These are phyloP conservation scores for Oligia strigilis DNA, from an alignment of 2,888 invertebrate species.

Conservation along the genomic window DNA sequence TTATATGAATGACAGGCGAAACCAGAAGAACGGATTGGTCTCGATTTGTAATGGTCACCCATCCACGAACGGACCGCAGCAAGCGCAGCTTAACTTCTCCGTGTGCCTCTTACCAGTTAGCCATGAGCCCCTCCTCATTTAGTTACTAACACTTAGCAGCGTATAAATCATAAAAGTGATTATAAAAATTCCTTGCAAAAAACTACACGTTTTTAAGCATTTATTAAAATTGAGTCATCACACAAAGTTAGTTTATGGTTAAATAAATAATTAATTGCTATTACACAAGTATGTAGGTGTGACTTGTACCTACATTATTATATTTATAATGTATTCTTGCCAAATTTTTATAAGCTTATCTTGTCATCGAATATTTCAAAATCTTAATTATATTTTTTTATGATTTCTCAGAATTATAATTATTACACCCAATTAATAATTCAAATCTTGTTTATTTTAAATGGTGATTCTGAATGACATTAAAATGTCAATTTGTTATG, in stretches of 20 bases:
- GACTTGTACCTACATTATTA: slow-evolving; percentile 12
- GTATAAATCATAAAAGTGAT: slow-evolving; percentile 47
- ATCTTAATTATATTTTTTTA: slow-evolving; percentile 59
- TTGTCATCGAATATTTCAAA: slow-evolving; percentile 63
- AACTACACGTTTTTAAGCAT: slow-evolving; percentile 5
- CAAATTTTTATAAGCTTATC: slow-evolving; percentile 59
- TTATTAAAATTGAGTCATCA: slow-evolving; percentile 50
- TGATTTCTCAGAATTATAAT: slow-evolving; percentile 60
- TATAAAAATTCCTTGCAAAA: slow-evolving; percentile 29
- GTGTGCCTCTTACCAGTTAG: background rate
- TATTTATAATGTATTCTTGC: slow-evolving; percentile 48
- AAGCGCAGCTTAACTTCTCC: background rate
- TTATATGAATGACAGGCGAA: background rate
- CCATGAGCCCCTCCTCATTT: background rate
- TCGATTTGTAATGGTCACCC: background rate
- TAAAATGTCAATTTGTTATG: slow-evolving; percentile 66
- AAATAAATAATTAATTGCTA: slow-evolving; percentile 52
- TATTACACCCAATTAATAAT: slow-evolving; percentile 66
- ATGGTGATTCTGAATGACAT: slow-evolving; percentile 62
- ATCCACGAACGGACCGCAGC: background rate
- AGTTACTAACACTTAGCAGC: slow-evolving; percentile 4
- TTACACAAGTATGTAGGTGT: slow-evolving; percentile 44
- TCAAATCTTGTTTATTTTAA: slow-evolving; percentile 60
- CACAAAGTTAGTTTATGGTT: slow-evolving; percentile 33
- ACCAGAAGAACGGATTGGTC: background rate